Conservation (phyloP, 1,140 invertebrate species). For the Atta texana region DNA sequence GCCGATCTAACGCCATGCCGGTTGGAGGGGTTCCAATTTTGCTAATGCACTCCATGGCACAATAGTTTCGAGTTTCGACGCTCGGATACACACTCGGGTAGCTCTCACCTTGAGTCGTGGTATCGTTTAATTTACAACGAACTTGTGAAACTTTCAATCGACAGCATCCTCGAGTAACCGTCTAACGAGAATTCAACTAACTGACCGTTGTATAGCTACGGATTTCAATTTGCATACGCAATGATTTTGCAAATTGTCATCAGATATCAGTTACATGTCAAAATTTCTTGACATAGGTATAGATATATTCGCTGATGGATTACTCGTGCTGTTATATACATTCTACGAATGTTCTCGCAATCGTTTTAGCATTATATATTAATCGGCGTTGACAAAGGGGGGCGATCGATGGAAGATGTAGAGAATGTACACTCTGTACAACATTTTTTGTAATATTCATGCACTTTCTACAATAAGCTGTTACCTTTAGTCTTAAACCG, state of each 20-base stretch:
- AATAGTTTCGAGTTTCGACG: conserved; percentile 69
- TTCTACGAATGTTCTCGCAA: background rate
- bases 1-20: conserved; percentile 68
- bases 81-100: conserved; percentile 32
- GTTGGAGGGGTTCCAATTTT: conserved; percentile 81
- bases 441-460: background rate
- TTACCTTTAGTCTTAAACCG: no score
- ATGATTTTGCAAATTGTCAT: background rate
- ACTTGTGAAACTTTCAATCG: conserved; percentile 47
- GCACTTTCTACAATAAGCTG: no score
- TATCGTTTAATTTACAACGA: conserved; percentile 24
- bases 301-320: background rate
- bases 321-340: background rate
- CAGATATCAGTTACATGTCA: background rate
- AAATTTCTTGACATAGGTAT: background rate
- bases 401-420: background rate
- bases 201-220: background rate
- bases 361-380: conserved; percentile 9
- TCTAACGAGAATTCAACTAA: conserved; percentile 2
- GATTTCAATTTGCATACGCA: background rate
- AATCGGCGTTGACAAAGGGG: no score
- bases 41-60: conserved; percentile 74
- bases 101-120: conserved; percentile 59
- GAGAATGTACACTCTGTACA: background rate
- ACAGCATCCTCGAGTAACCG: background rate